A percentile compares a stretch with the other conserved stretches of the same genome.
Evolutionary conservation across 2,888 invertebrate genomes (phyloP).

Genomic region (Drosophila testacea): DNA sequence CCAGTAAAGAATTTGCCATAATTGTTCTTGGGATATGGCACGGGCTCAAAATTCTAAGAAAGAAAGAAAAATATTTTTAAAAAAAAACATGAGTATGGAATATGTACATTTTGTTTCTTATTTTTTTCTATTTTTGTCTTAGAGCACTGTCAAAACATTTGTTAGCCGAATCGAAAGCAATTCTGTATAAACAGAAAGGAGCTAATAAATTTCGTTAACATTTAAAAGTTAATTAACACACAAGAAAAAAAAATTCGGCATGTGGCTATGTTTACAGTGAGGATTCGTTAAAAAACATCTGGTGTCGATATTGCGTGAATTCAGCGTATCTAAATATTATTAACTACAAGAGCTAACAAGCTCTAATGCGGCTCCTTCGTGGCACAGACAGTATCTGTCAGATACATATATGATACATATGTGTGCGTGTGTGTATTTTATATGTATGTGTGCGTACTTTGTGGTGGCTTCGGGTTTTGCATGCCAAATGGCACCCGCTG

Average conservation of each 20-base stretch:
- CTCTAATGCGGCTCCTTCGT: slow-evolving; percentile 23
- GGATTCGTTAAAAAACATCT: slow-evolving; percentile 51
- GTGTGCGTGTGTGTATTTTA: background rate
- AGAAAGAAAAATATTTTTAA: slow-evolving; percentile 16
- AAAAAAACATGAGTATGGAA: slow-evolving; percentile 11
- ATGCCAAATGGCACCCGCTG: slow-evolving; percentile 41
- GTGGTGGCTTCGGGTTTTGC: slow-evolving; percentile 32
- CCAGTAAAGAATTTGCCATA: slow-evolving; percentile 94
- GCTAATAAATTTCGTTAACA: slow-evolving; percentile 60
- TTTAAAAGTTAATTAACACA: slow-evolving; percentile 61
- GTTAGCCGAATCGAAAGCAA: slow-evolving; percentile 11
- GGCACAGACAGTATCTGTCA: background rate
- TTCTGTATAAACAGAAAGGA: slow-evolving; percentile 25
- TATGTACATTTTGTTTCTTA: background rate
- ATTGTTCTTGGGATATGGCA: slow-evolving; percentile 89
- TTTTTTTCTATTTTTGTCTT: slow-evolving; percentile 32
- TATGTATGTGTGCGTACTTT: slow-evolving; percentile 7
- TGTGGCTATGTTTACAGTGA: slow-evolving; percentile 27
- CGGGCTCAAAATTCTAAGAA: slow-evolving; percentile 91
- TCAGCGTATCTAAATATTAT: slow-evolving; percentile 48
- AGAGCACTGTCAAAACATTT: slow-evolving; percentile 41
- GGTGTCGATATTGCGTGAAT: slow-evolving; percentile 57
- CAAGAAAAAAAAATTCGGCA: slow-evolving; percentile 9
- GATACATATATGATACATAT: background rate
- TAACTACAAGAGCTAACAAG: slow-evolving; percentile 7